Evolutionary conservation across 2,113 vertebrate genomes (phyloP), one percentile per base, ranked within the genome.

Genomic region (Felis catus): DNA sequence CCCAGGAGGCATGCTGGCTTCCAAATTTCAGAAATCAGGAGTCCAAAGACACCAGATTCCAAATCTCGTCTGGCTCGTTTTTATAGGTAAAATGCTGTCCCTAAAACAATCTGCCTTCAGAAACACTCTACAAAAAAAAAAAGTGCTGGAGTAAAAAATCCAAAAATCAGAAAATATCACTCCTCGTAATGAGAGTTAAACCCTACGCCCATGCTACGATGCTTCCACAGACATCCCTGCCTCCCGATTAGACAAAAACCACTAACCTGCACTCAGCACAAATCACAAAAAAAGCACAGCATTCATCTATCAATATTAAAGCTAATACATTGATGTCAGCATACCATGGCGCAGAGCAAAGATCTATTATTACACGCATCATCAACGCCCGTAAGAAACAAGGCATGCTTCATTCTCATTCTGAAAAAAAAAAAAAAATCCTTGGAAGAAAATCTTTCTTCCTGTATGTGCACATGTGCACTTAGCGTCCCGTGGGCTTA

Each of bases 381-480:
- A 83, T 39, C 33, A 27, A 2, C 7, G 21, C 19, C 48, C 81
- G 2, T 51, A 68, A 91, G 58, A 91, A 97, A 87, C 36, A 93
- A 94, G 58, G 13, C 12, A 68, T n/a, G 36, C 27, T 68, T 93
- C 18, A 63, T 79, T 63, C 48, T 71, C 83, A 16, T 61, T 33
- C 9, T 53, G 45, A 74, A 71, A 91, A 96, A 89, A 65, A 31
- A 31, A 48, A 41, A 89, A 31, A 48, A 48, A 41, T 41, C 8
- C 39, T 83, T n/a, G 31, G 31, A 70, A 97, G 79, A 84, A 94
- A 90, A 58, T 74, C 91, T 58, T 85, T 83, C 65, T 91, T 89
- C 36, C 39, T 88, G 2, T 71, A 39, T 48, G 88, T 65, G 29
- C 36, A 33, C 15, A 41, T 81, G 11, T 96, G 85, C 79, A 94